phyloP scores from a whole-genome alignment of 2,113 vertebrate genomes.

The pig (Sus scrofa) region DNA sequence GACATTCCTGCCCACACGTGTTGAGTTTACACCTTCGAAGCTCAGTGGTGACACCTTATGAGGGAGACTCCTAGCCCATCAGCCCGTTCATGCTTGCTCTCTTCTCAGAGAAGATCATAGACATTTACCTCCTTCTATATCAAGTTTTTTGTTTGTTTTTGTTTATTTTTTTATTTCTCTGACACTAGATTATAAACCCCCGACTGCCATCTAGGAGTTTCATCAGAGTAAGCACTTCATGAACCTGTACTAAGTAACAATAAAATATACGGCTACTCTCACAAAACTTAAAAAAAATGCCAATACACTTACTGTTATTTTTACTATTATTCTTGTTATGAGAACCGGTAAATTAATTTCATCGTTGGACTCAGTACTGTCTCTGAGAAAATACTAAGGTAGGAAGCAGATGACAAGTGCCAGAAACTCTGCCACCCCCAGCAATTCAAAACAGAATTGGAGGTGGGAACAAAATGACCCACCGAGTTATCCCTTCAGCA shows the following conservation, averaged over 20 bases:
- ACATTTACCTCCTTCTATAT: background rate
- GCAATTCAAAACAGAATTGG: background rate
- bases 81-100: background rate
- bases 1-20: accelerated
- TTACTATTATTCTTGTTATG: background rate
- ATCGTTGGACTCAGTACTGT: background rate
- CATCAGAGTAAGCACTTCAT: background rate
- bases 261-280: background rate
- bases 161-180: background rate
- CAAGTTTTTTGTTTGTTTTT: background rate
- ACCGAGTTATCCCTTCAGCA: background rate
- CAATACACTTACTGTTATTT: background rate
- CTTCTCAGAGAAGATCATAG: background rate
- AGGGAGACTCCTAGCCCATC: too few relatives aligned
- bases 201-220: background rate
- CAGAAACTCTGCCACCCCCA: accelerated
- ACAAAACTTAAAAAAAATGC: background rate
- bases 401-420: background rate
- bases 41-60: too few relatives aligned
- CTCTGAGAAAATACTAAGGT: background rate
- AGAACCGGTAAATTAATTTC: background rate
- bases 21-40: background rate
- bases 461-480: background rate
- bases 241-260: background rate
- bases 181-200: background rate